Conservation (phyloP, 2,113 vertebrate genomes). For the Onychorhynchus coronatus region DNA sequence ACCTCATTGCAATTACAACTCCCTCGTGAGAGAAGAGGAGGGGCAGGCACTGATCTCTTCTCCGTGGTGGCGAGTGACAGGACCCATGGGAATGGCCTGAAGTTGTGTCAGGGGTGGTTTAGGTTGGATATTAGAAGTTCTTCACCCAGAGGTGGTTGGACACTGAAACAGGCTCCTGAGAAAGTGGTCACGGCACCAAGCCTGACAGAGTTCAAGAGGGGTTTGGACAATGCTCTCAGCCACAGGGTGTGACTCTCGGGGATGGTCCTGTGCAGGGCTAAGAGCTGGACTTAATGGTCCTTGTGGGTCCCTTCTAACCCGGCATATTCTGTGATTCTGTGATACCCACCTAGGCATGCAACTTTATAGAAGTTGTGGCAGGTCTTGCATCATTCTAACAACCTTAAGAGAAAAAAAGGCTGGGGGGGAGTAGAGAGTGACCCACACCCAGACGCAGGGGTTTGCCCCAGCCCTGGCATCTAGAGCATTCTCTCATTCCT, state of each 20-base stretch:
- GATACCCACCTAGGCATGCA: not conserved
- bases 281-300: not conserved
- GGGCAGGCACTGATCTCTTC: not conserved
- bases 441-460: not conserved
- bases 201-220: not conserved
- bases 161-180: not conserved
- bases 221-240: not conserved
- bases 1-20: not conserved
- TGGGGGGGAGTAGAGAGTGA: not conserved
- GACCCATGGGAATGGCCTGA: not conserved
- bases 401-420: not conserved
- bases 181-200: not conserved
- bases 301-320: not conserved
- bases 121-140: not conserved
- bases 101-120: not conserved
- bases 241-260: not conserved
- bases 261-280: not conserved
- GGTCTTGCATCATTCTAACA: not conserved
- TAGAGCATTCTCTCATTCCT: not conserved
- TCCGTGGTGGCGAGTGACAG: not conserved
- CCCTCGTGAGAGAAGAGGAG: not conserved
- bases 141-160: not conserved
- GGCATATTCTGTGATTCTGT: not conserved
- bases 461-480: not conserved
- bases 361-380: not conserved